Base-by-base conservation (phyloP, 2,113 vertebrate species). In the Megaceryle torquata region DNA sequence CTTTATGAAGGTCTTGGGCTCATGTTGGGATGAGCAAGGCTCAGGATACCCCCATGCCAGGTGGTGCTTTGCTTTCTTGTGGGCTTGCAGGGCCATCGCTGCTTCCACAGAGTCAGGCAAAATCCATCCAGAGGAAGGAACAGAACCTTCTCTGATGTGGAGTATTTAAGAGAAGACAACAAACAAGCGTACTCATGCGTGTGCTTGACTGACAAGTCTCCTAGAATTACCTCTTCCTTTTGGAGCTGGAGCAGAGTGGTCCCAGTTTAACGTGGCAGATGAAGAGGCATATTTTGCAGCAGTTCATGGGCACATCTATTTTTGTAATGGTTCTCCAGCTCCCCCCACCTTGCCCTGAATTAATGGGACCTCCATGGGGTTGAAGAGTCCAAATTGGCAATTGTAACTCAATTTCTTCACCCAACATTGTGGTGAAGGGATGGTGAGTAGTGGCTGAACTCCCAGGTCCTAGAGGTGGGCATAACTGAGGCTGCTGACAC, bases 401-500 rank as follows among this genome's bases (percentile, higher is more conserved):
- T 10, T 18, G 53, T 13, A 82, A 56, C 82, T 89, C 39, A 6
- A 0, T 68, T 85, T 82, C 63, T 61, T 22, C 31, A 81, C 51
- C 56, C 67, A 28, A 5, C 43, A 2, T 24, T 9, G 31, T 5
- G 37, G 33, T 5, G n/a, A 46, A 54, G 35, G 39, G n/a, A 21
- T 29, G 46, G 43, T 8, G 14, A 29, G n/a, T 4, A n/a, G 25
- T 20, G 29, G 50, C 76, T 48, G 39, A 85, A 61, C 70, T 64
- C 43, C 41, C 22, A 6, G 31, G 0, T 60, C 61, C 41, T 1
- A 0, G 44, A 16, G 29, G 1, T 22, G 43, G 57, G 33, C 46
- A 39, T 61, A 15, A 26, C 48, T 37, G 65, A 51, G 3, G 46
- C 33, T 54, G 69, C 69, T 67, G 41, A 15, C 41, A n/a, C 53